Conservation (phyloP, 2,113 vertebrate species). For the Merops nubicus region DNA sequence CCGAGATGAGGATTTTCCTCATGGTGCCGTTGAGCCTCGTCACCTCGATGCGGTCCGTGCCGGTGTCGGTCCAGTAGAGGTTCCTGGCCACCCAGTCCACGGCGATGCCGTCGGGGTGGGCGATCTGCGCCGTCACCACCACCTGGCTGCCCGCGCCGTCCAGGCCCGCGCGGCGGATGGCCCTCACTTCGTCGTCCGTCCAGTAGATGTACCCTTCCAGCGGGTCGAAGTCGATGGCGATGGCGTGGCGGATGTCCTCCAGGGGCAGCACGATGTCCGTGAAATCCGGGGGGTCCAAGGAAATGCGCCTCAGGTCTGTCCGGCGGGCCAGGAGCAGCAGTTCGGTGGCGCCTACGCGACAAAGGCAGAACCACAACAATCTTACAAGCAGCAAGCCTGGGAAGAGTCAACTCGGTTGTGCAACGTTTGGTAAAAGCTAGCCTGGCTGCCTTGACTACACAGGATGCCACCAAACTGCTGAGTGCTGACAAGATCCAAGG, state of each 20-base stretch:
- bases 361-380: neutral
- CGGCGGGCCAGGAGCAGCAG: conserved; percentile 90
- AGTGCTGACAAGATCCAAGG: conserved; percentile 91
- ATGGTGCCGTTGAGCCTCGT: conserved; percentile 95
- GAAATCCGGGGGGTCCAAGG: conserved; percentile 94
- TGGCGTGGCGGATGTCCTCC: conserved; percentile 95
- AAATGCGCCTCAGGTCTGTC: conserved; percentile 92
- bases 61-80: conserved; percentile 97
- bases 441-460: neutral
- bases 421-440: neutral
- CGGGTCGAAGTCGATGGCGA: conserved; percentile 96
- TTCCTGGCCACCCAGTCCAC: conserved; percentile 97
- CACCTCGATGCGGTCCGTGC: conserved; percentile 95
- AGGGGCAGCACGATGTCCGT: conserved; percentile 91
- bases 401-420: neutral
- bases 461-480: neutral
- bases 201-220: conserved; percentile 94
- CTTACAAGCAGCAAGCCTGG: neutral
- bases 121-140: conserved; percentile 91
- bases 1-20: conserved; percentile 95
- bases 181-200: conserved; percentile 94
- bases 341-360: conserved; percentile 84
- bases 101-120: conserved; percentile 93
- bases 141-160: conserved; percentile 90
- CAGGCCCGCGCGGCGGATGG: conserved; percentile 87